These are phyloP conservation scores for Galago senegalensis DNA, from an alignment of 2,797 vertebrate species.

Conservation along the genomic window DNA sequence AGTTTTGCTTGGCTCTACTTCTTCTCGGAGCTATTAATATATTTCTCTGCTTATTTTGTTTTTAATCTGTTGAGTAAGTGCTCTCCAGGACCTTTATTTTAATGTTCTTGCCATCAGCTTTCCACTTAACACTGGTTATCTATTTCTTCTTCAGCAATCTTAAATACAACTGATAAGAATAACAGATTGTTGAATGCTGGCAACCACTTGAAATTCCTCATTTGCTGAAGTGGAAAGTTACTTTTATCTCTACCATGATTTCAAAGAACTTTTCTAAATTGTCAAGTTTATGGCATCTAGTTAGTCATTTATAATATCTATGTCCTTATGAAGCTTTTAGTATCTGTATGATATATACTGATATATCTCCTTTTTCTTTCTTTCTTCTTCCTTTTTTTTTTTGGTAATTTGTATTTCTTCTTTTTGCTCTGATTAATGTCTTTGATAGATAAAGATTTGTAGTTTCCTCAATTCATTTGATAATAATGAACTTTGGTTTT, in stretches of 20 bases:
- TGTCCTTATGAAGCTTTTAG: neutral
- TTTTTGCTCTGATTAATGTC: neutral
- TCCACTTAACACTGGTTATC: neutral
- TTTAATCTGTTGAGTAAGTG: neutral
- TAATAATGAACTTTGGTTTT: neutral
- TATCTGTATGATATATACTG: neutral
- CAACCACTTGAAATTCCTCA: neutral
- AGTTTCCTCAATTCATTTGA: neutral
- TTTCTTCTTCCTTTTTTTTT: neutral
- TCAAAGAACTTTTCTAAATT: neutral
- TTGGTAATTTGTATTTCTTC: neutral
- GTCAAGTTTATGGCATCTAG: neutral
- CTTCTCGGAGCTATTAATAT: neutral
- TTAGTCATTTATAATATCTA: neutral
- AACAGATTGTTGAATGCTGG: neutral
- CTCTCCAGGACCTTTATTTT: neutral
- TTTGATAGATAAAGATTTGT: neutral
- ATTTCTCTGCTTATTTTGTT: neutral
- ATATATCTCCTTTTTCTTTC: neutral
- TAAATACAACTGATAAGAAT: neutral
- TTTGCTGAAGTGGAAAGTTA: neutral
- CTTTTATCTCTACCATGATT: neutral
- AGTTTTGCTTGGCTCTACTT: neutral
- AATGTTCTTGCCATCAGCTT: neutral
- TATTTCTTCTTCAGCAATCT: neutral